Evolutionary conservation across 2,113 vertebrate species (phyloP), one percentile per base, ranked within the genome.

Genomic region (Sinocyclocheilus grahami): DNA sequence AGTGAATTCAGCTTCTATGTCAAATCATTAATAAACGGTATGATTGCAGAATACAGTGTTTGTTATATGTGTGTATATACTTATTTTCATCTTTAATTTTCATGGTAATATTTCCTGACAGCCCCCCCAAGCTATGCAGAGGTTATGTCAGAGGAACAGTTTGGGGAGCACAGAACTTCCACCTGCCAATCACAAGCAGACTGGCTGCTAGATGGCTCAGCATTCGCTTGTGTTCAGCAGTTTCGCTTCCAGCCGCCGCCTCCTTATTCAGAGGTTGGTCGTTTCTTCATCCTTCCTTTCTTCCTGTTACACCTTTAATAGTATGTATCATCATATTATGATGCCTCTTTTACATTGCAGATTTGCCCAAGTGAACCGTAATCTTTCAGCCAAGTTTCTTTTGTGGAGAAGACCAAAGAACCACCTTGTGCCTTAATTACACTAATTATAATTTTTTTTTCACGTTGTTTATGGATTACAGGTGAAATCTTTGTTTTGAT

Each of bases 51-150:
- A 60, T 10, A 8, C 58, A 1, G 58, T 60, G 55, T 58, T 16
- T 55, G 16, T 55, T 55, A 55, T 5, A 48, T 46, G 9, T 46
- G 42, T 3, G 55, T 8, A 22, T 74, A 39, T 74, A 63, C 62
- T 24, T 27, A 65, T 65, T 27, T 27, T 27, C 39, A 74, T 4
- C 37, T 74, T 22, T 22, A 4, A 24, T 63, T 16, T 80, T 83
- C 14, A 8, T 78, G 0, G 22, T 84, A 14, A 5, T 83, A 60
- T 80, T 30, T 60, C 33, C 30, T 11, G 78, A 14, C 85, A 97
- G 96, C 96, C 30, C 96, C 96, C 86, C 96, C 96, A 53, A 95
- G 95, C 92, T 97, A 97, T 2, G 94, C 94, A 78, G 95, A 96
- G 83, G 92, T 96, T 85, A 94, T 97, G 51, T 94, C 96, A 0